phyloP scores from a whole-genome alignment of 2,113 vertebrate genomes.

The Beaufortia kweichowensis region DNA sequence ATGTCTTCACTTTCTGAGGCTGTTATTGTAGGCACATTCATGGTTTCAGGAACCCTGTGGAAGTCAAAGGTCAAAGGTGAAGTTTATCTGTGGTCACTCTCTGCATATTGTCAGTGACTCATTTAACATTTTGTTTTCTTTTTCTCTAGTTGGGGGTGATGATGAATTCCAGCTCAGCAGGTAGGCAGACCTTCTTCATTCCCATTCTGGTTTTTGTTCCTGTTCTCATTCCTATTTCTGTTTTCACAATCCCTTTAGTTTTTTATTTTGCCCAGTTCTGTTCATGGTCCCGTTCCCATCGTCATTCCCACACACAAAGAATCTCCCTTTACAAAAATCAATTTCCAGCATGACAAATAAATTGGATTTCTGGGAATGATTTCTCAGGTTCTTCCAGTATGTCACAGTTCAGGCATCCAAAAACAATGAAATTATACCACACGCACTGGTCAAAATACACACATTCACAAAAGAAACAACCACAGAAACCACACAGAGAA shows the following conservation, averaged over 20 bases:
- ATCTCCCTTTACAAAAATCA: slow-evolving; percentile 55
- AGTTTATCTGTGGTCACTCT: slow-evolving; percentile 25
- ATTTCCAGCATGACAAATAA: slow-evolving; percentile 61
- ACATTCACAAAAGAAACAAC: slow-evolving; percentile 38
- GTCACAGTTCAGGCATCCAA: slow-evolving; percentile 60
- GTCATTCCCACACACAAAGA: slow-evolving; percentile 14
- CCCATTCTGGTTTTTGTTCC: not conserved
- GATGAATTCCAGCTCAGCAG: slow-evolving; percentile 13
- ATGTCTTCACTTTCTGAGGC: slow-evolving; percentile 13
- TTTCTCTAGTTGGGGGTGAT: not conserved
- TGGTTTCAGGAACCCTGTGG: slow-evolving; percentile 2
- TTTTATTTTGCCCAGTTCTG: not conserved
- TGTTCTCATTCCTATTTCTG: not conserved
- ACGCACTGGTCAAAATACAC: slow-evolving; percentile 43
- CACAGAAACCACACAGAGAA: slow-evolving; percentile 38
- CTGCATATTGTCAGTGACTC: slow-evolving; percentile 12
- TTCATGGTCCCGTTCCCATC: slow-evolving; percentile 32
- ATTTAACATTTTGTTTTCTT: not conserved
- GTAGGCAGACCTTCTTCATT: not conserved
- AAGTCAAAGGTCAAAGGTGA: slow-evolving; percentile 30
- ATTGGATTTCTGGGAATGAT: slow-evolving; percentile 65
- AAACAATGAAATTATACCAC: slow-evolving; percentile 58
- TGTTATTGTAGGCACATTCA: not conserved
- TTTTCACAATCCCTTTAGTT: not conserved
- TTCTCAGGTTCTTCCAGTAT: slow-evolving; percentile 56